Conservation (phyloP, 2,888 invertebrate species). For the Sarcophaga variegata region DNA sequence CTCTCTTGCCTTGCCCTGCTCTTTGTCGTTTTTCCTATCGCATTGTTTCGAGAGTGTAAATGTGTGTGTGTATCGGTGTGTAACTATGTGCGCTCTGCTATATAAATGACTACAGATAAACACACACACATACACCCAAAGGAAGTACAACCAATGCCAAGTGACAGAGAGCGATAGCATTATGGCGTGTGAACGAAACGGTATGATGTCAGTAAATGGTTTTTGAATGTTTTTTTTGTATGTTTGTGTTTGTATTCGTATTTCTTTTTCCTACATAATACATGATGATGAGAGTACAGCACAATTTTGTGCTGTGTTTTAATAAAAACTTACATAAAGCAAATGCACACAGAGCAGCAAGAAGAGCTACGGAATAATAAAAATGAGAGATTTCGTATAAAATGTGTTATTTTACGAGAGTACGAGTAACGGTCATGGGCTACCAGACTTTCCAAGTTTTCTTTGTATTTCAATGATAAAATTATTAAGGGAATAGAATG, state of each 20-base stretch:
- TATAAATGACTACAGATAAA: slow-evolving; percentile 42
- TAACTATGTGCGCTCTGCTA: slow-evolving; percentile 52
- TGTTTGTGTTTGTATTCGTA: slow-evolving; percentile 23
- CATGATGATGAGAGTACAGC: slow-evolving; percentile 52
- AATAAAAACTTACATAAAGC: slow-evolving; percentile 69
- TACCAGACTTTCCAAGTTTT: slow-evolving; percentile 50
- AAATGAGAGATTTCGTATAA: slow-evolving; percentile 64
- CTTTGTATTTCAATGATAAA: neutral
- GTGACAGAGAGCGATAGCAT: slow-evolving; percentile 51
- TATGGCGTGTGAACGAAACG: slow-evolving; percentile 44
- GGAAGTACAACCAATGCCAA: slow-evolving; percentile 59
- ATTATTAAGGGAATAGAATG: neutral
- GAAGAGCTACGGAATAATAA: slow-evolving; percentile 57
- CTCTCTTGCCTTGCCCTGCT: slow-evolving; percentile 18
- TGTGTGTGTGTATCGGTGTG: slow-evolving; percentile 34
- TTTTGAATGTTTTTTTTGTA: slow-evolving; percentile 45
- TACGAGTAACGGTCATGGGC: slow-evolving; percentile 47
- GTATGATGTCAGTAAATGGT: slow-evolving; percentile 61
- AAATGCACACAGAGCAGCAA: slow-evolving; percentile 43
- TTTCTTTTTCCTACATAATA: slow-evolving; percentile 66
- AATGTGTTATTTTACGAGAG: slow-evolving; percentile 47
- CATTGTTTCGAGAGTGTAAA: slow-evolving; percentile 19
- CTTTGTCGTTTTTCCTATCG: neutral
- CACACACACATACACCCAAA: slow-evolving; percentile 40
- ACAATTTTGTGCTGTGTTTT: slow-evolving; percentile 59